Base-by-base conservation (phyloP, 2,888 invertebrate genomes). In the Eilema depressum region DNA sequence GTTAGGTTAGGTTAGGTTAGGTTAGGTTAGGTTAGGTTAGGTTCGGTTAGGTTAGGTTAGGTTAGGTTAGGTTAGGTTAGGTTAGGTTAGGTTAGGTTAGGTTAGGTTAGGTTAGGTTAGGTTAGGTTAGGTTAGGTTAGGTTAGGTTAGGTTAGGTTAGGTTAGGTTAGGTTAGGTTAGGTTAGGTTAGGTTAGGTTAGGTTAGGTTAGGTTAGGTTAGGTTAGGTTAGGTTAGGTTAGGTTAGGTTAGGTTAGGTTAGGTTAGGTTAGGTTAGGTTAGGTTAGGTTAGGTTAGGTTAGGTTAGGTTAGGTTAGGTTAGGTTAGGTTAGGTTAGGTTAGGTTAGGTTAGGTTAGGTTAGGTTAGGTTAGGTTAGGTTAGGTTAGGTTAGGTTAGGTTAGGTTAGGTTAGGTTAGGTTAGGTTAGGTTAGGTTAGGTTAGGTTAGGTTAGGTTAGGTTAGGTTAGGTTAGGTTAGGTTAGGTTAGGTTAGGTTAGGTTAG, bases 1-100 rank as follows among this genome's bases (percentile, higher is more conserved):
- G 72, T 73, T 73, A 73, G 41, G 72, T 72, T 72, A 72, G 72
- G 72, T 72, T 72, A 72, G 72, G 72, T 72, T 72, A 72, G 72
- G 72, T 72, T 72, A 72, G 72, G 72, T 77, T 77, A 75, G 77
- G 75, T 75, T 77, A 70, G 70, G 71, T 69, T 66, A 68, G 41
- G 70, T 66, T 65, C 70, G 69, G 73, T 65, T 67, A 70, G 70
- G 73, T 64, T 70, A 70, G 69, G 73, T 66, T 67, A 70, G 70
- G 71, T 73, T 69, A 73, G 65, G 73, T 72, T 66, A 66, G 66
- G 66, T 66, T 66, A 59, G 59, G 66, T 60, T 66, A 60, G 60
- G 66, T 60, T 66, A 66, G 66, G 66, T 66, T 66, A 66, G 66
- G 66, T 66, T 66, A 68, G 66, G 66, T 66, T 66, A 66, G 66